Conservation (phyloP, 2,797 vertebrate species). For the Scolopax bukidnonensis region DNA sequence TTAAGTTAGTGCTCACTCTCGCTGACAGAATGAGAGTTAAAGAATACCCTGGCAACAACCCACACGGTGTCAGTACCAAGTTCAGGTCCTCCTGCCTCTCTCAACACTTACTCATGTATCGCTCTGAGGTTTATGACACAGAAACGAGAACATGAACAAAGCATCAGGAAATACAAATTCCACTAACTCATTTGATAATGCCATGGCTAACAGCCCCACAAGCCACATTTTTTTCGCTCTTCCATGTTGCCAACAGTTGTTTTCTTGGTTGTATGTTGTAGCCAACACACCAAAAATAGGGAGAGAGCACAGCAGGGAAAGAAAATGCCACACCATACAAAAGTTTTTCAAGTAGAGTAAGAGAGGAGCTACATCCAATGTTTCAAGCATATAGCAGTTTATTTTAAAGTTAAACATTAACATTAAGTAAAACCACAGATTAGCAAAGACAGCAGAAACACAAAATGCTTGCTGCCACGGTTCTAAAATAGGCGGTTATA, state of each 20-base stretch:
- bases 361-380: not conserved
- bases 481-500: not conserved
- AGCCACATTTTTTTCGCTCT: not conserved
- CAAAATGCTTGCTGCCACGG: not conserved
- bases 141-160: not conserved
- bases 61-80: not conserved
- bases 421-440: not conserved
- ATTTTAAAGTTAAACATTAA: constrained; percentile 66
- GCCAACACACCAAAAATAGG: not conserved
- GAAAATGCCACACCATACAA: fast-evolving
- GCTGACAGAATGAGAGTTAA: not conserved
- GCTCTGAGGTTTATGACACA: not conserved
- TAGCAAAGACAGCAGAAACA: not conserved
- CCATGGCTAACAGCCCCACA: not conserved
- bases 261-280: not conserved
- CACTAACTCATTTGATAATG: not conserved
- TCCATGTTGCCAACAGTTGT: fast-evolving
- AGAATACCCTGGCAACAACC: constrained; percentile 46
- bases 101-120: constrained; percentile 36
- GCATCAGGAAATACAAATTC: not conserved
- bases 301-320: not conserved
- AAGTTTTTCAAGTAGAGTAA: not conserved
- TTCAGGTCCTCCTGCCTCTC: constrained; percentile 14
- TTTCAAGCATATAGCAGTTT: not conserved
- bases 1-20: constrained; percentile 17